Base-by-base conservation (phyloP, 2,888 invertebrate species). In the Lobophora halterata region DNA sequence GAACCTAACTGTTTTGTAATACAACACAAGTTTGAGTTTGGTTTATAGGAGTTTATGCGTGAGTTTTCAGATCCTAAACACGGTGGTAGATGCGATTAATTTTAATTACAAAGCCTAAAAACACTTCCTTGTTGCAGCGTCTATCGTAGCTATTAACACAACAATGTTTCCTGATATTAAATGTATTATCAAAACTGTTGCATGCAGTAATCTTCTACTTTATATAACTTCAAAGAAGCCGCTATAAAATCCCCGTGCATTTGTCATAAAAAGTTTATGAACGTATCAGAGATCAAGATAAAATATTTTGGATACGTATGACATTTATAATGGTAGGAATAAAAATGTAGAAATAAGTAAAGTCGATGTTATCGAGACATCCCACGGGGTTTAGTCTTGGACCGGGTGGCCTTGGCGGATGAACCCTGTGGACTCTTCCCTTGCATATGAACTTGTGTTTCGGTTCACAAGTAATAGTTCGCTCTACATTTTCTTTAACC, bases 1-100 rank as follows among this genome's bases (percentile, higher is more conserved):
- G 56, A n/a, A n/a, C n/a, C n/a, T 61, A 62, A 62, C 62, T 55
- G 63, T 62, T 46, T 25, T 55, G 27, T 44, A 18, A 20, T 32
- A n/a, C 13, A n/a, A 41, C 19, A 23, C 16, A 10, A 43, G 26
- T 34, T 37, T 37, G 28, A 5, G 25, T 27, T 18, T n/a, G 14
- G 11, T 5, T 35, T 3, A 5, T 18, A 18, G n/a, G n/a, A n/a
- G n/a, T n/a, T n/a, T n/a, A n/a, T n/a, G n/a, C n/a, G n/a, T 13
- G 7, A 17, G 3, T 24, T 11, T 16, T 13, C 8, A 2, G 9
- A 16, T 6, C 16, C 6, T 14, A 14, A 14, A 5, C 9, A 9
- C 5, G 1, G 10, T 6, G 8, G 6, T 9, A 13, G n/a, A n/a
- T n/a, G n/a, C n/a, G n/a, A n/a, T 13, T 7, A 8, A 27, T 3